phyloP scores from a whole-genome alignment of 2,113 vertebrate species.

The Odontophorus gujanensis region DNA sequence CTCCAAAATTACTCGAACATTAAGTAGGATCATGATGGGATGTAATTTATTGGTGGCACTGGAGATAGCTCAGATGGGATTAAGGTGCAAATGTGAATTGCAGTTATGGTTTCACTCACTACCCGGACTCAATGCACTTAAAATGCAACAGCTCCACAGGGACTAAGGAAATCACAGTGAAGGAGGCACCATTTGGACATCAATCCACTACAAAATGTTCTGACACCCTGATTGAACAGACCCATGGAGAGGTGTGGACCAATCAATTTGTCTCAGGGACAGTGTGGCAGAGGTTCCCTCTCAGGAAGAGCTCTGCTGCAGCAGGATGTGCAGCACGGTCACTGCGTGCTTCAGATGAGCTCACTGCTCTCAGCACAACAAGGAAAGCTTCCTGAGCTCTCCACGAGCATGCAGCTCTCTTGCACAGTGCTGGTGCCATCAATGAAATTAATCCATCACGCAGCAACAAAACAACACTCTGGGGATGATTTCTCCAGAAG shows the following conservation, averaged over 20 bases:
- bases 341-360: not conserved
- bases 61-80: constrained; percentile 21
- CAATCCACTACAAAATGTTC: not conserved
- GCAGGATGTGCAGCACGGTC: no score
- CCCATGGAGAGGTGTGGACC: not conserved
- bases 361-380: not conserved
- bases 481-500: constrained; percentile 14
- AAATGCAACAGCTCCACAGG: not conserved
- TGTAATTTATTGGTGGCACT: constrained; percentile 38
- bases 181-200: not conserved
- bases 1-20: constrained; percentile 34
- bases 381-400: not conserved
- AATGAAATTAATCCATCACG: not conserved
- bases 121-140: constrained; percentile 33
- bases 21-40: not conserved
- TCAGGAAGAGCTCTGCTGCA: not conserved
- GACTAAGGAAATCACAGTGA: not conserved
- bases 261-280: not conserved
- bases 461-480: not conserved
- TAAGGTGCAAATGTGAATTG: constrained; percentile 44
- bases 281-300: not conserved
- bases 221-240: not conserved
- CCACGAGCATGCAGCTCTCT: not conserved
- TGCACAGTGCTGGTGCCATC: not conserved
- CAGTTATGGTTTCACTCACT: not conserved